Base-by-base conservation (phyloP, 2,797 vertebrate species). In the Cyclura pinguis region DNA sequence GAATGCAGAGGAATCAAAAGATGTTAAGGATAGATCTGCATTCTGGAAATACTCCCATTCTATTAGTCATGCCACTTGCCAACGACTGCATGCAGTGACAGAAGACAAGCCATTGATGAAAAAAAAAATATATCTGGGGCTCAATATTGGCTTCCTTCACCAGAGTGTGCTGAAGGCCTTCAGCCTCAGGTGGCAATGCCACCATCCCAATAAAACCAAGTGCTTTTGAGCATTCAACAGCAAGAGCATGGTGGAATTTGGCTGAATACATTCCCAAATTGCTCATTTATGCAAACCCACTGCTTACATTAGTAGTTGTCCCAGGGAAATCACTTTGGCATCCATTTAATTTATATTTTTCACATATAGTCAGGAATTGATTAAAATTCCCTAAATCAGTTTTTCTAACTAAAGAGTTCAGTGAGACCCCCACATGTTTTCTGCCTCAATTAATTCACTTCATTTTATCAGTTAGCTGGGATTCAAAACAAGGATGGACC, bases 381-480 rank as follows among this genome's bases (percentile, higher is more conserved):
- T 92, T 92, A 86, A 82, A 78, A 89, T 86, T 55, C 64, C 9
- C 59, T 77, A 42, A 77, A 87, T 82, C 67, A 69, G 80, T 74
- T 76, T 85, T 55, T 89, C 69, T 88, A 42, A 27, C 35, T 83
- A 89, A 78, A 69, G 84, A 89, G 80, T 62, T 72, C 72, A 87
- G 59, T 29, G 72, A 73, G 72, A 57, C 69, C 20, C 80, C 78
- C 47, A 35, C 18, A 6, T 55, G 86, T 80, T 81, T 91, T 64
- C 57, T 72, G 27, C 29, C 64, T 83, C 80, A 80, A 62, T 89
- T 83, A 73, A 89, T 89, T 89, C 74, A 88, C 62, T 91, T 87
- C 72, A 55, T 86, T 83, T 89, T 84, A 73, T 77, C 88, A 92
- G 50, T 86, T 78, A 92, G 52, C 52, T 87, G 73, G 62, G 35